Percentiles rank a stretch among this genome's conserved stretches.
These are phyloP conservation scores for Sebastes iracundus DNA, from an alignment of 2,797 vertebrate species.

Conservation along the genomic window DNA sequence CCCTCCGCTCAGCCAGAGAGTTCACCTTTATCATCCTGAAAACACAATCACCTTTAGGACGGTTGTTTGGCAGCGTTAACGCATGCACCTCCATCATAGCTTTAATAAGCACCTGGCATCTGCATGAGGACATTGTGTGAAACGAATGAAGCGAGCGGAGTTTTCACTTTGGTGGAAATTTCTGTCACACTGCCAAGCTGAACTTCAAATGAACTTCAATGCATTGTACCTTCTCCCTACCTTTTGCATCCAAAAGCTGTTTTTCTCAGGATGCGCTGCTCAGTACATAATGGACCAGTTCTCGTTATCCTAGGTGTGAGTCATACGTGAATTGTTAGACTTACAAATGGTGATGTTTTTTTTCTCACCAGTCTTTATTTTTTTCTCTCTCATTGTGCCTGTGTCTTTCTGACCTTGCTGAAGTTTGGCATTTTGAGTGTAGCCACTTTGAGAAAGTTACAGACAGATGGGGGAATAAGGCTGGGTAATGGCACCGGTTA, in stretches of 20 bases:
- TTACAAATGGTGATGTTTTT: conserved; percentile 23
- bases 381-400: not conserved
- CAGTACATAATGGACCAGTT: conserved; percentile 14
- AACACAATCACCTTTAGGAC: not conserved
- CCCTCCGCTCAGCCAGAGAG: not conserved
- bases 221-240: not conserved
- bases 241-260: conserved; percentile 33
- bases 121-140: not conserved
- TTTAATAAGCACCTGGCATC: conserved; percentile 14
- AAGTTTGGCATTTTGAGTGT: conserved; percentile 40
- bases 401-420: conserved; percentile 46
- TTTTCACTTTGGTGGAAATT: conserved; percentile 3
- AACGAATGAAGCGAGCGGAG: not conserved
- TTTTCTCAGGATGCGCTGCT: conserved; percentile 15
- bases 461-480: conserved; percentile 37
- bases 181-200: conserved; percentile 17
- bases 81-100: not conserved
- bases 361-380: not conserved
- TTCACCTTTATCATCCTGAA: conserved; percentile 5
- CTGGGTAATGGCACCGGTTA: conserved; percentile 33
- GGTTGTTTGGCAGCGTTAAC: not conserved
- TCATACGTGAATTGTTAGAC: conserved; percentile 37
- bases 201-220: conserved; percentile 50
- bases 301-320: conserved; percentile 36
- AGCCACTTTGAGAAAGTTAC: conserved; percentile 42